Evolutionary conservation across 2,888 invertebrate genomes (phyloP).

Genomic region (Megalurothrips usitatus): DNA sequence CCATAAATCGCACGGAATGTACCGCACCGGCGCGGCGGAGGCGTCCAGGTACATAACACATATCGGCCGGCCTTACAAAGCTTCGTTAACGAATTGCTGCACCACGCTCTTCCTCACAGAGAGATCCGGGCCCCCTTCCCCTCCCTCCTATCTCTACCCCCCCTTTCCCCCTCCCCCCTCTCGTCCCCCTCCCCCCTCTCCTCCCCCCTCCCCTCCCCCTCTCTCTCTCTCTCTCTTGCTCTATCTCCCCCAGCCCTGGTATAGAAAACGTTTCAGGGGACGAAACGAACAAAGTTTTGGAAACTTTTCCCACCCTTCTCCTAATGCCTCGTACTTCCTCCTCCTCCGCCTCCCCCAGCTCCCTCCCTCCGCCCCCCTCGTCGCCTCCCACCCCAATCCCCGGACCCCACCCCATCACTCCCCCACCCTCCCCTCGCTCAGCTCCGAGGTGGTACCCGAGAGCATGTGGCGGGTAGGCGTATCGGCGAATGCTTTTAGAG

Average conservation of each 20-base stretch:
- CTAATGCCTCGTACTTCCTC: constrained; percentile 26
- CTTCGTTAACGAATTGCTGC: constrained; percentile 21
- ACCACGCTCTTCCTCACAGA: neutral
- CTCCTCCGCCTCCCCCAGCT: neutral
- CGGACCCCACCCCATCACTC: neutral
- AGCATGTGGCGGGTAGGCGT: no score
- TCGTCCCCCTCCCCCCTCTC: neutral
- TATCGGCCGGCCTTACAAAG: neutral
- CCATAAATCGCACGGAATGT: neutral
- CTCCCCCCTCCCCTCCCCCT: neutral
- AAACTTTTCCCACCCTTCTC: constrained; percentile 26
- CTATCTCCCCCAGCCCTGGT: constrained; percentile 7
- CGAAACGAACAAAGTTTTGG: constrained; percentile 26
- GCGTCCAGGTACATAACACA: neutral
- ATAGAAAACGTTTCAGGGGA: constrained; percentile 26
- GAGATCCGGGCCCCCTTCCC: neutral
- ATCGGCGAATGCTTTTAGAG: no score
- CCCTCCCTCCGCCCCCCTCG: neutral
- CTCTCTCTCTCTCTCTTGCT: neutral
- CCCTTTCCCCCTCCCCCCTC: neutral
- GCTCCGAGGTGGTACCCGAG: neutral
- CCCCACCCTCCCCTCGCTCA: neutral
- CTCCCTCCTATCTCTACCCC: neutral
- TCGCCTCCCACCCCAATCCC: neutral
- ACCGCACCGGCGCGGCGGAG: neutral